phyloP scores from a whole-genome alignment of 2,797 vertebrate species.

The Ctenochaetus hawaiiensis region DNA sequence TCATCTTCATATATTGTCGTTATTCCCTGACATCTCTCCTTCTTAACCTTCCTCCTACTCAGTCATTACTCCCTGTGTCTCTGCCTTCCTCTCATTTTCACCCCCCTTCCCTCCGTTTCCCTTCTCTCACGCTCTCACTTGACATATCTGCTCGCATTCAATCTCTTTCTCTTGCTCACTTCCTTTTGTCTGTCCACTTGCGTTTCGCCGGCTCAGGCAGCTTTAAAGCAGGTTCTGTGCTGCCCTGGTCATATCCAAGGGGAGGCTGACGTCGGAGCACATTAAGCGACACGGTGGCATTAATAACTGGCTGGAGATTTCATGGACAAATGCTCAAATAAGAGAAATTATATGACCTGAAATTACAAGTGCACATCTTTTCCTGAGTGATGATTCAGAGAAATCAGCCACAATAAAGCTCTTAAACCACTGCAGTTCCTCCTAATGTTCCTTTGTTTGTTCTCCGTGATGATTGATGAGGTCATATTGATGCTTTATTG shows the following conservation, averaged over 20 bases:
- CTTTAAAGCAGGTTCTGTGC: conserved; percentile 13
- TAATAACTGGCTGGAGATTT: conserved; percentile 16
- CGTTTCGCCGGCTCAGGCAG: background rate
- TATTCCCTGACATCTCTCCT: conserved; percentile 13
- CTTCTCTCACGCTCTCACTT: conserved; percentile 1
- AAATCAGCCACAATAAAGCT: background rate
- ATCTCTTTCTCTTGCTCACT: conserved; percentile 19
- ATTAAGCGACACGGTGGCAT: background rate
- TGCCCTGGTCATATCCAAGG: conserved; percentile 5
- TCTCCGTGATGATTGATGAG: background rate
- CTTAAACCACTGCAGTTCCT: background rate
- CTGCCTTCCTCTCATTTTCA: conserved; percentile 8
- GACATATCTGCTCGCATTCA: conserved; percentile 36
- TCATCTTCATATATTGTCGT: conserved; percentile 7
- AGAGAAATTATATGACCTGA: background rate
- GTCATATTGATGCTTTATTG: background rate
- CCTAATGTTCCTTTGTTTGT: background rate
- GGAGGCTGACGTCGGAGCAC: background rate
- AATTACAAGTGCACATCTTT: background rate
- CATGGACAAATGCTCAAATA: background rate
- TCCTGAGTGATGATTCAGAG: background rate
- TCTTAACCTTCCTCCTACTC: conserved; percentile 27
- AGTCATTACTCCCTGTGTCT: background rate
- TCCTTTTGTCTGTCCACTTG: conserved; percentile 15
- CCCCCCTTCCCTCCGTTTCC: background rate